These are phyloP conservation scores for Coptodon bakossiorum DNA, from an alignment of 2,113 vertebrate species.

Conservation along the genomic window DNA sequence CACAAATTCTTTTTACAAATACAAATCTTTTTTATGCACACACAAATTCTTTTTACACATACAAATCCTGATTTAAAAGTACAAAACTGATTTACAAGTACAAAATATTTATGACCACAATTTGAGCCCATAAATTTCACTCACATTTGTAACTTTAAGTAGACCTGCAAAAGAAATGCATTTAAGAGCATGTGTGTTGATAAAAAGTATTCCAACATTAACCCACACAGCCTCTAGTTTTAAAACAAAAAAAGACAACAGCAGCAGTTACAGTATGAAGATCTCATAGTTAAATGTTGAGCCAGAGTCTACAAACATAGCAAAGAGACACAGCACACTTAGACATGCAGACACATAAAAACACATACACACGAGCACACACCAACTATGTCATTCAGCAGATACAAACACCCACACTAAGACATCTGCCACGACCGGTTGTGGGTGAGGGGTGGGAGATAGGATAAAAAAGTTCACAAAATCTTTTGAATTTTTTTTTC, in stretches of 20 bases:
- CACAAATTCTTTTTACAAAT: no score
- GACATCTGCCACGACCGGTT: background rate
- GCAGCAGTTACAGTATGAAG: background rate
- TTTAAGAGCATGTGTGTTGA: background rate
- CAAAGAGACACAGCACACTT: no score
- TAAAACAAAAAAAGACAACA: background rate
- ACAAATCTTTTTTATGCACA: no score
- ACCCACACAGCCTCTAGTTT: background rate
- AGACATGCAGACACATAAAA: background rate
- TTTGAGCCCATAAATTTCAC: no score
- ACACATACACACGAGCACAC: background rate
- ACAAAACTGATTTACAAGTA: no score
- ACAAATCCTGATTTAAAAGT: no score
- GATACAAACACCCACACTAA: rapidly evolving
- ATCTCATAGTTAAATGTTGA: background rate
- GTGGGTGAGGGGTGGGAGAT: background rate
- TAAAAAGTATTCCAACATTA: background rate
- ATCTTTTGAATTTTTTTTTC: rapidly evolving
- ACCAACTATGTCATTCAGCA: background rate
- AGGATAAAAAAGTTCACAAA: background rate
- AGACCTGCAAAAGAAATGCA: background rate
- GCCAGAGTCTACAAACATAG: background rate
- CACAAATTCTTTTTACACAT: no score
- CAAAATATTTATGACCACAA: no score
- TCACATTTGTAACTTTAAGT: background rate